These are phyloP conservation scores for Bibio marci DNA, from an alignment of 2,888 invertebrate species.

Conservation along the genomic window DNA sequence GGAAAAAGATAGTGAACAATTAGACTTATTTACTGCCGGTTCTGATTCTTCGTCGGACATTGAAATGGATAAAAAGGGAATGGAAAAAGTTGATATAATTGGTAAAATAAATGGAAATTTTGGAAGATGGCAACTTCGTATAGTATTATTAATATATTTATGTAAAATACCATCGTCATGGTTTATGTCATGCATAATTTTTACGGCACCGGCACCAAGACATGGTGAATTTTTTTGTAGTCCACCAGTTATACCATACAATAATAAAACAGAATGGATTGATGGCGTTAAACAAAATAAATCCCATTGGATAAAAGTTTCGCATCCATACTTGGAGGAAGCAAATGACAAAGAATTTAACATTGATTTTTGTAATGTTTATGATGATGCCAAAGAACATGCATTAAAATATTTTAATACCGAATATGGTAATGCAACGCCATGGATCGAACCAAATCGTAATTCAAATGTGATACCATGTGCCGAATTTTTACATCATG, in stretches of 20 bases:
- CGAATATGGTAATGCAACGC: slow-evolving; percentile 5
- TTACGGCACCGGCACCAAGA: slow-evolving; percentile 30
- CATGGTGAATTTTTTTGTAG: slow-evolving; percentile 31
- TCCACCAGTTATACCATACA: slow-evolving; percentile 17
- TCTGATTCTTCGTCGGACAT: neutral
- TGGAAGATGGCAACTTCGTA: slow-evolving; percentile 31
- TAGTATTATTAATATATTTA: slow-evolving; percentile 28
- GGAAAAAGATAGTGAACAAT: no score
- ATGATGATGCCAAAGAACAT: slow-evolving; percentile 26
- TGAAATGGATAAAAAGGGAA: neutral
- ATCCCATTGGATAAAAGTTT: slow-evolving; percentile 27
- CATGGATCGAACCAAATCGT: slow-evolving; percentile 22
- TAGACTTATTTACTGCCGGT: no score
- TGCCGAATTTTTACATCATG: slow-evolving; percentile 23
- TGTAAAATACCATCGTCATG: slow-evolving; percentile 32
- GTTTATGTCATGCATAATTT: slow-evolving; percentile 34
- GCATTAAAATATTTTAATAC: slow-evolving; percentile 21
- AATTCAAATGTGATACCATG: slow-evolving; percentile 26
- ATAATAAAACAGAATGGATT: neutral
- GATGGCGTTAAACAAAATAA: slow-evolving; percentile 17
- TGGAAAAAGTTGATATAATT: slow-evolving; percentile 21
- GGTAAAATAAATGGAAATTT: slow-evolving; percentile 28
- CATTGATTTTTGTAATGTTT: slow-evolving; percentile 29
- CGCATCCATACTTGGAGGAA: slow-evolving; percentile 28
- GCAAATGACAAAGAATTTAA: slow-evolving; percentile 25